A percentile compares a stretch with the other conserved stretches of the same genome.
phyloP scores from a whole-genome alignment of 2,113 vertebrate species.

The Paraplagusia blochii region DNA sequence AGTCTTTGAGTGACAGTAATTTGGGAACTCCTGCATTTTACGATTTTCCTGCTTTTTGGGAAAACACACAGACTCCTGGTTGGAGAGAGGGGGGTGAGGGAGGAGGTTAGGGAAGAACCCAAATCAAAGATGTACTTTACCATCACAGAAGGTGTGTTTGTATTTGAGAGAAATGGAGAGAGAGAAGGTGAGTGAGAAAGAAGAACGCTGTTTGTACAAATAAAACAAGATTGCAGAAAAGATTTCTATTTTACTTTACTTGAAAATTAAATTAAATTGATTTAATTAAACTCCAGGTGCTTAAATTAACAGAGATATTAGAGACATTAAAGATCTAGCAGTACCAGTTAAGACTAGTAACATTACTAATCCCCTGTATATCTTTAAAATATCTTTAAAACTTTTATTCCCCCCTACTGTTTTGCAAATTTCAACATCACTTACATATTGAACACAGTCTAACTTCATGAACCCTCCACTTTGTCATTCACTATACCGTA shows the following conservation, averaged over 20 bases:
- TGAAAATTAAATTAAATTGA: no score
- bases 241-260: not conserved
- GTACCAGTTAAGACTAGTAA: no score
- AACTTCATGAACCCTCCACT: no score
- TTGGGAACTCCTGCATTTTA: conserved; percentile 70
- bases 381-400: no score
- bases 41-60: conserved; percentile 67
- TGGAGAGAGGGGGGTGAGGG: conserved; percentile 17
- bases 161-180: not conserved
- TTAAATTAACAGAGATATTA: no score
- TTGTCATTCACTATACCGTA: no score
- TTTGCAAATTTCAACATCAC: no score
- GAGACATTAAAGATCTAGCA: no score
- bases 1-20: conserved; percentile 77
- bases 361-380: no score
- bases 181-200: not conserved
- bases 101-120: conserved; percentile 29
- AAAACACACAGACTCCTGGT: conserved; percentile 68
- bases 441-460: no score
- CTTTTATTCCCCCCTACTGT: no score
- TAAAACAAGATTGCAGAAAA: not conserved
- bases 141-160: conserved; percentile 31
- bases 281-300: no score
- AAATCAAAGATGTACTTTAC: conserved; percentile 62
- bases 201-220: not conserved